phyloP scores from a whole-genome alignment of 2,888 invertebrate species.

The Lepidocyrtoides sp. region DNA sequence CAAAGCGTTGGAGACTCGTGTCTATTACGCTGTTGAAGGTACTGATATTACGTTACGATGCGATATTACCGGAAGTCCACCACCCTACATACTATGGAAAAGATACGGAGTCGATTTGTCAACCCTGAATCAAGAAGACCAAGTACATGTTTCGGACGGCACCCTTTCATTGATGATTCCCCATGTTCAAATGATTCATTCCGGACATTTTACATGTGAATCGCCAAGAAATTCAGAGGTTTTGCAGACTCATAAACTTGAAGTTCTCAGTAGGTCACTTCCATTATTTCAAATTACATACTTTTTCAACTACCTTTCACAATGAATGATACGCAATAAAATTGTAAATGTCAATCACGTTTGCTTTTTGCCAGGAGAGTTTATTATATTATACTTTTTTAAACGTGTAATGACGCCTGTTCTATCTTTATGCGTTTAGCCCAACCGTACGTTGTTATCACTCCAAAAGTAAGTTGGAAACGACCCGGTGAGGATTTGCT shows the following conservation, averaged over 20 bases:
- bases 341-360: no score
- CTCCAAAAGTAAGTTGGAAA: constrained; percentile 69
- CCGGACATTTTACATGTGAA: constrained; percentile 93
- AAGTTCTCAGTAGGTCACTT: constrained; percentile 89
- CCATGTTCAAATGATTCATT: constrained; percentile 90
- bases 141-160: no score
- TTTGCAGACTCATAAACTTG: constrained; percentile 91
- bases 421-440: constrained; percentile 17
- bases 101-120: constrained; percentile 44
- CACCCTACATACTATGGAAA: constrained; percentile 91
- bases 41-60: constrained; percentile 93
- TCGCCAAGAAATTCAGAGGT: constrained; percentile 91
- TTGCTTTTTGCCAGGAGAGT: neutral
- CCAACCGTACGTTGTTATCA: constrained; percentile 55
- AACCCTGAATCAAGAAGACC: no score
- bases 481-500: constrained; percentile 69
- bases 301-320: neutral
- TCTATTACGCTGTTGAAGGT: constrained; percentile 91
- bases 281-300: no score
- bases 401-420: no score
- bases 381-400: constrained; percentile 34
- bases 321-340: constrained; percentile 8
- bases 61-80: constrained; percentile 91
- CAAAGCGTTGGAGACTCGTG: constrained; percentile 91
- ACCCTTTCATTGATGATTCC: constrained; percentile 90